phyloP scores from a whole-genome alignment of 1,140 invertebrate species.

The Telenomus remus region DNA sequence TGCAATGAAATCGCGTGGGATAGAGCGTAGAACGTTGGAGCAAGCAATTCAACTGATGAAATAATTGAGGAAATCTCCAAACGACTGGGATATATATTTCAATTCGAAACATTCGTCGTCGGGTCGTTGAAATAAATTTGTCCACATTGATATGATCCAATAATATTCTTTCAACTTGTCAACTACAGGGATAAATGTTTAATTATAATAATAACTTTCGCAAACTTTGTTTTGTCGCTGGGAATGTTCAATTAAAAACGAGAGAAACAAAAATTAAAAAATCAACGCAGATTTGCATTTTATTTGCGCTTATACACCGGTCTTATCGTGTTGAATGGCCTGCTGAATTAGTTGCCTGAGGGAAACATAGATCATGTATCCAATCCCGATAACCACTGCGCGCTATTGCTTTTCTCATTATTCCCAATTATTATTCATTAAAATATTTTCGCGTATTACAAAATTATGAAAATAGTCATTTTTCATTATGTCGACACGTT shows the following conservation, averaged over 20 bases:
- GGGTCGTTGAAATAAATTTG: slow-evolving; percentile 1
- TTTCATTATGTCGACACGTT: slow-evolving; percentile 43
- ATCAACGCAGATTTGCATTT: slow-evolving; percentile 6
- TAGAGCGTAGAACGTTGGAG: slow-evolving; percentile 6
- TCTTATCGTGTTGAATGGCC: slow-evolving; percentile 38
- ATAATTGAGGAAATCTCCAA: slow-evolving; percentile 48
- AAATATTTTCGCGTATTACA: slow-evolving; percentile 14
- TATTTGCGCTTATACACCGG: slow-evolving; percentile 15
- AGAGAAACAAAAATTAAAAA: too few species aligned
- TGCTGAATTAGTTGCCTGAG: slow-evolving; percentile 30
- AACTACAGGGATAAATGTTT: too few species aligned
- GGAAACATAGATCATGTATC: slow-evolving; percentile 42
- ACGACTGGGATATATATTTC: slow-evolving; percentile 12
- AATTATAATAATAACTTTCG: neutral
- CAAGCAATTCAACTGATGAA: slow-evolving; percentile 27
- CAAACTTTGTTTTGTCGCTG: neutral
- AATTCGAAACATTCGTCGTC: slow-evolving; percentile 10
- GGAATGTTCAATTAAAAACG: too few species aligned
- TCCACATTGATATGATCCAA: slow-evolving; percentile 6
- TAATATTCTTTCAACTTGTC: too few species aligned
- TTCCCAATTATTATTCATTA: slow-evolving; percentile 51
- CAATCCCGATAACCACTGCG: slow-evolving; percentile 33
- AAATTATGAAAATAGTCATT: slow-evolving; percentile 40
- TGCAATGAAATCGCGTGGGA: slow-evolving; percentile 21
- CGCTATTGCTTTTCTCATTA: slow-evolving; percentile 39